Conservation (phyloP, 2,888 invertebrate species). For the Drosophila parthenogenetica region DNA sequence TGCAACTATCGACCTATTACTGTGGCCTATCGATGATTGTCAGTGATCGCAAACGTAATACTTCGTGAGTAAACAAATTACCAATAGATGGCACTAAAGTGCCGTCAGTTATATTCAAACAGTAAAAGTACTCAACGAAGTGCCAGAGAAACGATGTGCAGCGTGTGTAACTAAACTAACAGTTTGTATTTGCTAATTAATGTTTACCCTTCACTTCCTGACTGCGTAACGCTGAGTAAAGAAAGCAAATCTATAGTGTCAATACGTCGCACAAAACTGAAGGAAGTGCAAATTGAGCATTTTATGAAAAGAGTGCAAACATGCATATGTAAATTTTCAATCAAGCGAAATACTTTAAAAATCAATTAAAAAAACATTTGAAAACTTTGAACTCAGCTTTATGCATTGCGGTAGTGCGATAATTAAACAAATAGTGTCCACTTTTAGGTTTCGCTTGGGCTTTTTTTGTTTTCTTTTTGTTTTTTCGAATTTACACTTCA, state of each 20-base stretch:
- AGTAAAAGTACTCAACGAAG: neutral
- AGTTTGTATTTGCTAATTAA: constrained; percentile 31
- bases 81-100: constrained; percentile 25
- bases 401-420: constrained; percentile 59
- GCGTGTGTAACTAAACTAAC: constrained; percentile 20
- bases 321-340: constrained; percentile 17
- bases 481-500: constrained; percentile 71
- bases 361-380: constrained; percentile 26
- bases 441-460: constrained; percentile 42
- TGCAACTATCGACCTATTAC: too few species aligned
- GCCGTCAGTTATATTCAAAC: constrained; percentile 18
- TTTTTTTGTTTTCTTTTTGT: constrained; percentile 43
- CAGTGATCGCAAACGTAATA: too few species aligned
- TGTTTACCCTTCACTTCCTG: constrained; percentile 63
- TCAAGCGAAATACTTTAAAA: constrained; percentile 8
- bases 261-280: constrained; percentile 26
- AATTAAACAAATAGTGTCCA: constrained; percentile 65
- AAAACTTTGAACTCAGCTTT: constrained; percentile 51
- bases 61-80: neutral
- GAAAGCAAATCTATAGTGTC: constrained; percentile 30
- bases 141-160: neutral
- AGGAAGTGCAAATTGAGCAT: constrained; percentile 54
- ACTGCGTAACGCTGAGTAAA: constrained; percentile 38
- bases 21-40: neutral
- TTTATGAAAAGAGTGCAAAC: constrained; percentile 34